A percentile compares a stretch with the other conserved stretches of the same genome.
phyloP scores from a whole-genome alignment of 35 echinoderm and acorn worm genomes.

The Apostichopus parvimensis region DNA sequence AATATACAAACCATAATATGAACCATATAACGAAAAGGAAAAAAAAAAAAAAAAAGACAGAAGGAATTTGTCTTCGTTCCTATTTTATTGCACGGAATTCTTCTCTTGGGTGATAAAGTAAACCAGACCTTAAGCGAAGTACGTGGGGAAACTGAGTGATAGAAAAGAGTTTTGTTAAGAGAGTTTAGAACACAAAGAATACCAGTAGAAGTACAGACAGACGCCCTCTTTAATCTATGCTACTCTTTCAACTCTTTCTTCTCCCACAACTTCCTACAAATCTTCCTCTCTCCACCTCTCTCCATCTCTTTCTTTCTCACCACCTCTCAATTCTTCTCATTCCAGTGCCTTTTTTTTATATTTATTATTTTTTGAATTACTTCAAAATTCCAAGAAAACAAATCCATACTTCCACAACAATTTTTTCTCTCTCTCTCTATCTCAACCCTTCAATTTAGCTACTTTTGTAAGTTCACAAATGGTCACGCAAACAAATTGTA shows the following conservation, averaged over 20 bases:
- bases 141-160: slow-evolving; percentile 24
- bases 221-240: not conserved
- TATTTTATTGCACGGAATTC: slow-evolving; percentile 49
- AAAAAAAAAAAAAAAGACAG: not conserved
- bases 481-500: too few species aligned
- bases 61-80: slow-evolving; percentile 3
- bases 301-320: not conserved
- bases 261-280: not conserved
- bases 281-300: not conserved
- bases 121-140: slow-evolving; percentile 13
- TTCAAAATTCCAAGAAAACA: not conserved
- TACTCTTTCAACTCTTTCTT: too few species aligned
- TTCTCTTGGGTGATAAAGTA: slow-evolving; percentile 24
- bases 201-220: not conserved
- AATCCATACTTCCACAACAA: not conserved
- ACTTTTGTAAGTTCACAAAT: too few species aligned
- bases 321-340: not conserved
- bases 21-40: not conserved
- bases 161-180: not conserved
- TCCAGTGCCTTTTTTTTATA: not conserved
- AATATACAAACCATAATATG: too few species aligned
- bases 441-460: too few species aligned
- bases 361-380: not conserved
- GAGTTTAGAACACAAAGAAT: not conserved
- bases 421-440: too few species aligned